A percentile compares a stretch with the other conserved stretches of the same genome.
phyloP scores from a whole-genome alignment of 2,888 invertebrate genomes.

The Standfussiana lucernea region DNA sequence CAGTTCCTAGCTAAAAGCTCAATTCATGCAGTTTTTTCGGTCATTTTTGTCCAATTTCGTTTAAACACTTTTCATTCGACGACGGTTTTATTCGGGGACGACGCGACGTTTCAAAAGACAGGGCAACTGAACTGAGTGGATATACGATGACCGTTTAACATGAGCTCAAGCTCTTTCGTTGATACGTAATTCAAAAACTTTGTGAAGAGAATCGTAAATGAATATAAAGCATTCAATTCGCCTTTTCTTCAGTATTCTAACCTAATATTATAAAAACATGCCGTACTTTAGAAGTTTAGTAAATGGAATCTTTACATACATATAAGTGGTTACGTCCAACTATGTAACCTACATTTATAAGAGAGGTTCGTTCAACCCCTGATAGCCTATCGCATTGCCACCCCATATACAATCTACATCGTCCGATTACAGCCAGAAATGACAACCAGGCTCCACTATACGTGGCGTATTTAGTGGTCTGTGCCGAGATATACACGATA shows the following conservation, averaged over 20 bases:
- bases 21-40: constrained; percentile 33
- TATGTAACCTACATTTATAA: background rate
- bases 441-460: constrained; percentile 2
- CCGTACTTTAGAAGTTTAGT: background rate
- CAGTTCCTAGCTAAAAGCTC: constrained; percentile 33
- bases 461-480: constrained; percentile 39
- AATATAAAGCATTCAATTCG: constrained; percentile 1
- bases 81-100: constrained; percentile 30
- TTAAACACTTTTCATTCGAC: constrained; percentile 54
- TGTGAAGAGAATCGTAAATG: background rate
- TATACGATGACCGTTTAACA: constrained; percentile 34
- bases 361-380: background rate
- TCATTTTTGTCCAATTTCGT: constrained; percentile 51
- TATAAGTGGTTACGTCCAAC: background rate
- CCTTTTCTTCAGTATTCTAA: background rate
- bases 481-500: constrained; percentile 38
- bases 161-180: background rate
- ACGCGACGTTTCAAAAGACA: constrained; percentile 45
- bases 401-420: constrained; percentile 14
- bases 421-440: constrained; percentile 33
- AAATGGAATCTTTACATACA: background rate
- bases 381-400: constrained; percentile 16
- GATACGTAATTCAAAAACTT: background rate
- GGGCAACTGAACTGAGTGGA: constrained; percentile 16
- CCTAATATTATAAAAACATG: background rate